phyloP scores from a whole-genome alignment of 2,113 vertebrate genomes.

The Pygoscelis adeliae region DNA sequence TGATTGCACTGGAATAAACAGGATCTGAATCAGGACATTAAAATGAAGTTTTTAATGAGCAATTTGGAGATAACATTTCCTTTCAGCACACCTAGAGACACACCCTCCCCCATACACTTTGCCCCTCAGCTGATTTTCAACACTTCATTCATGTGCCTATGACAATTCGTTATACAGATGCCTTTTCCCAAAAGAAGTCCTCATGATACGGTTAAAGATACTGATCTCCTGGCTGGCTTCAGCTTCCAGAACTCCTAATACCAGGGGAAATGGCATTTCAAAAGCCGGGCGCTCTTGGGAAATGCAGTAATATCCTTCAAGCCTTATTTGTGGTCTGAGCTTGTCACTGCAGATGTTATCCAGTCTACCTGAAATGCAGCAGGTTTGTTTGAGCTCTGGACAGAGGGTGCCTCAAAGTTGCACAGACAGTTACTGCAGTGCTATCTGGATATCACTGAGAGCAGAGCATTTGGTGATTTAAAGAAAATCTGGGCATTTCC shows the following conservation, averaged over 20 bases:
- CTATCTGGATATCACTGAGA: background rate
- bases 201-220: background rate
- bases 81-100: constrained; percentile 32
- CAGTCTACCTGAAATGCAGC: background rate
- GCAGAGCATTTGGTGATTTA: background rate
- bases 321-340: background rate
- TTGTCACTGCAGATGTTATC: background rate
- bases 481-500: background rate
- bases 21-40: constrained; percentile 22
- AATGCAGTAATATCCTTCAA: background rate
- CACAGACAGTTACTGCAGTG: background rate
- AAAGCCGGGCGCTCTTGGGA: background rate
- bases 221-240: background rate
- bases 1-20: background rate
- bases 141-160: background rate
- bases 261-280: background rate
- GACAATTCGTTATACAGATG: background rate
- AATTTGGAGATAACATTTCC: constrained; percentile 19
- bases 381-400: background rate
- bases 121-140: constrained; percentile 15
- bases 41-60: constrained; percentile 9
- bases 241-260: background rate
- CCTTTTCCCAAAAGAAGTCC: background rate
- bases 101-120: background rate
- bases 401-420: background rate